Conservation (phyloP, 2,113 vertebrate species). For the Hypanus sabinus region DNA sequence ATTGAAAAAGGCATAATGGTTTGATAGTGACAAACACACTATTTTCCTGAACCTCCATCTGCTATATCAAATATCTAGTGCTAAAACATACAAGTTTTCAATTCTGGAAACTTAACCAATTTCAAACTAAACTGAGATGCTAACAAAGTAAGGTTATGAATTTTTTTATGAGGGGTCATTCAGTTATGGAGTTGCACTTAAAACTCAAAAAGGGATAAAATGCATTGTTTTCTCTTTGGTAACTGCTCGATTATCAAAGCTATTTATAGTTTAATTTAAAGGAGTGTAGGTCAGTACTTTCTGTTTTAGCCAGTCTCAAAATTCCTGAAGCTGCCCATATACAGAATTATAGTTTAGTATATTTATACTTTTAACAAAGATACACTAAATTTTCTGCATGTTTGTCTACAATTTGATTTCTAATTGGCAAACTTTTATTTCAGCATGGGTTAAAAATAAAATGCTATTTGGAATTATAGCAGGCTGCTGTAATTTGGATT, state of each 20-base stretch:
- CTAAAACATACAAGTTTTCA: constrained; percentile 50
- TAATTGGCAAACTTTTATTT: neutral
- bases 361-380: neutral
- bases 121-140: constrained; percentile 63
- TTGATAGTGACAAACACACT: constrained; percentile 54
- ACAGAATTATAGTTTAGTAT: neutral
- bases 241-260: constrained; percentile 8
- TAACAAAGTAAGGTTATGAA: constrained; percentile 55
- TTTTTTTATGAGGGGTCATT: constrained; percentile 26
- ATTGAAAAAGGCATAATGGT: constrained; percentile 72
- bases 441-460: neutral
- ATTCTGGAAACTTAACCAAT: constrained; percentile 49
- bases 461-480: neutral
- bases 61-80: constrained; percentile 47
- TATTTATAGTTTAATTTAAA: neutral
- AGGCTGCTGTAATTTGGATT: neutral
- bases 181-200: neutral
- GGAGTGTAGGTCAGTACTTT: neutral
- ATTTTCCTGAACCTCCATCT: constrained; percentile 48
- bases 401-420: neutral
- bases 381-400: too few relatives aligned
- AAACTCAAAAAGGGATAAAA: neutral
- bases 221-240: neutral
- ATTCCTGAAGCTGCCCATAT: neutral
- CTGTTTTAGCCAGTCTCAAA: neutral